phyloP scores from a whole-genome alignment of 2,888 invertebrate species.

The Argynnis bischoffii region DNA sequence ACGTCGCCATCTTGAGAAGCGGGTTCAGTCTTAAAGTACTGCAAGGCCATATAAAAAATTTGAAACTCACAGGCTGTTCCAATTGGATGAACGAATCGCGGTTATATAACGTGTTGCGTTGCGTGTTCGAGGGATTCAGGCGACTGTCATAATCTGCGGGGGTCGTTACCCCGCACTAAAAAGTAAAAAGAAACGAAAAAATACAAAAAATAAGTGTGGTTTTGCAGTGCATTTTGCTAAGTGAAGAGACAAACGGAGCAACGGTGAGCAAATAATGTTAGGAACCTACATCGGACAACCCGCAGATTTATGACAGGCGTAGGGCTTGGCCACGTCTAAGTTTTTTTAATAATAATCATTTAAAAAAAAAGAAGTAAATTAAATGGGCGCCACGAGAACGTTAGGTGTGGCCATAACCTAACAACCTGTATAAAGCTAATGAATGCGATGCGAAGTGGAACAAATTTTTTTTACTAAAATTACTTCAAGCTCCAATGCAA shows the following conservation, averaged over 20 bases:
- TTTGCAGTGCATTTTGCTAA: constrained; percentile 46
- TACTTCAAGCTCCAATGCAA: too few relatives aligned
- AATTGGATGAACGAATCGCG: neutral
- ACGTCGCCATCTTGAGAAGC: constrained; percentile 13
- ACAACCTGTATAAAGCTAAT: constrained; percentile 8
- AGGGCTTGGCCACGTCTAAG: constrained; percentile 40
- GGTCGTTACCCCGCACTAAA: constrained; percentile 43
- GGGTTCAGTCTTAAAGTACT: neutral
- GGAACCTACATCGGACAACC: constrained; percentile 54
- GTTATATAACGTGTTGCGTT: neutral
- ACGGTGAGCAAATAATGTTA: constrained; percentile 43
- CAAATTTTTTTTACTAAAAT: too few relatives aligned
- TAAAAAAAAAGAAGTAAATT: neutral
- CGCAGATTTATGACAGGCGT: constrained; percentile 74
- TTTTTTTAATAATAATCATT: neutral
- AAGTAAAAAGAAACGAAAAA: constrained; percentile 20
- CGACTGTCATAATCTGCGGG: constrained; percentile 75
- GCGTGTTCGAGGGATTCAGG: constrained; percentile 27
- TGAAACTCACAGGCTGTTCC: too few relatives aligned
- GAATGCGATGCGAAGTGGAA: constrained; percentile 16
- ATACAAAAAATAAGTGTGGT: constrained; percentile 41
- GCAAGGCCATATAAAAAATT: too few relatives aligned
- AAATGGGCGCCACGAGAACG: neutral
- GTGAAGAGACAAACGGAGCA: constrained; percentile 43
- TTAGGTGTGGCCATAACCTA: constrained; percentile 36